Evolutionary conservation across 2,888 invertebrate species (phyloP), one percentile per base, ranked within the genome.

Genomic region (Andrena haemorrhoa): DNA sequence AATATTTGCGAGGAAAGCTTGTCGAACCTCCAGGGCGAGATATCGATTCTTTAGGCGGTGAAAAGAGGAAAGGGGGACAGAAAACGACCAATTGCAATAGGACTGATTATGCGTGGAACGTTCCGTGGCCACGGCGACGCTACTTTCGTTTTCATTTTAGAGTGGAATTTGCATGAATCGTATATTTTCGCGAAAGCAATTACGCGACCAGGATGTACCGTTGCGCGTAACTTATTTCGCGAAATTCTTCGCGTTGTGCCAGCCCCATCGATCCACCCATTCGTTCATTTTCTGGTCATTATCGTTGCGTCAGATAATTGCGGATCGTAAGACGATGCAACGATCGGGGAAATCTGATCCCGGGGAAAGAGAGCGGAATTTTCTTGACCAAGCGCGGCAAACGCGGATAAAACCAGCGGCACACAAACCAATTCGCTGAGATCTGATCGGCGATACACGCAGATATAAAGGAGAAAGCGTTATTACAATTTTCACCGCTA

Each of bases 81-180:
- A 56, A 26, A 26, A 56, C 56, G 23, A 26, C 1, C 56, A 8
- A 56, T 26, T 26, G 23, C 10, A 1, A 56, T 56, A 20, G 10
- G 5, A 23, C 10, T 56, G 23, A 56, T 56, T 26, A 26, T 1
- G 41, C 58, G 23, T 0, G 26, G 26, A 69, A 20, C 58, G 58
- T 58, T 26, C 69, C 10, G 23, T 23, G 69, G 1, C 20, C 10
- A 33, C 51, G 68, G 61, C 51, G 68, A 53, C 35, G 41, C 20
- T 72, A 73, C 85, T 85, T 82, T 85, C 85, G 56, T 70, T 85
- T 85, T 85, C 85, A 74, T 75, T 29, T n/a, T 70, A 69, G 65
- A 74, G 73, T 71, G 26, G 20, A 56, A 82, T 85, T 79, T 79
- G 31, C 82, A 85, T 82, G 71, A 76, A 82, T 82, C 73, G 75